Percentiles rank a stretch among this genome's conserved stretches.
Evolutionary conservation across 2,113 vertebrate species (phyloP).

Genomic region (Beaufortia kweichowensis): DNA sequence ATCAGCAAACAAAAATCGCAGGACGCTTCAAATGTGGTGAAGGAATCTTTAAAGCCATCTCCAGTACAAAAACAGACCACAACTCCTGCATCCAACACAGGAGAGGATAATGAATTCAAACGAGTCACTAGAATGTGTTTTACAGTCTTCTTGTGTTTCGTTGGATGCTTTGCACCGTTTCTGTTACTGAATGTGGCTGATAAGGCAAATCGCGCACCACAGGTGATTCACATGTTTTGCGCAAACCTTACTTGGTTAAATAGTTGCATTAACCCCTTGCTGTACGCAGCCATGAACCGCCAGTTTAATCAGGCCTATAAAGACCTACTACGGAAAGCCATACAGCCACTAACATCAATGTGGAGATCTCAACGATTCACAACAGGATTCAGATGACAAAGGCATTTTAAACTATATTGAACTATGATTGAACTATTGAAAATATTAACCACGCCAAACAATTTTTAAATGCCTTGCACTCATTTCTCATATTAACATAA

Average conservation of each 20-base stretch:
- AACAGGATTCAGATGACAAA: background rate
- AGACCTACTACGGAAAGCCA: constrained; percentile 64
- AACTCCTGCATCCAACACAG: constrained; percentile 52
- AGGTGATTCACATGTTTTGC: constrained; percentile 79
- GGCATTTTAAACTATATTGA: background rate
- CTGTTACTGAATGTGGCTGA: constrained; percentile 81
- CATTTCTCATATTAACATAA: background rate
- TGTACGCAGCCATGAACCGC: constrained; percentile 85
- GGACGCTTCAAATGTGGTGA: background rate
- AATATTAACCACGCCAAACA: background rate
- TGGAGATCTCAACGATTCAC: constrained; percentile 32
- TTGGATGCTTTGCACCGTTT: constrained; percentile 80
- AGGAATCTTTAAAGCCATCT: constrained; percentile 12
- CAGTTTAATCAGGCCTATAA: constrained; percentile 83
- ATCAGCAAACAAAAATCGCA: background rate
- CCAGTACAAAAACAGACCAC: constrained; percentile 19
- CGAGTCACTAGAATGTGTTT: constrained; percentile 86
- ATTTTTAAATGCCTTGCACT: background rate
- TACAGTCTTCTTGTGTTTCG: constrained; percentile 82
- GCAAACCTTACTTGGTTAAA: constrained; percentile 89
- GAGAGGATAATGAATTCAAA: constrained; percentile 75
- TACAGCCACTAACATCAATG: constrained; percentile 58
- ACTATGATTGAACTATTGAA: no score
- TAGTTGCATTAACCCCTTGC: constrained; percentile 84
- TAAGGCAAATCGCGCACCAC: constrained; percentile 72